A percentile compares a stretch with the other conserved stretches of the same genome.
These are phyloP conservation scores for Gopherus evgoodei DNA, from an alignment of 2,113 vertebrate species.

Conservation along the genomic window DNA sequence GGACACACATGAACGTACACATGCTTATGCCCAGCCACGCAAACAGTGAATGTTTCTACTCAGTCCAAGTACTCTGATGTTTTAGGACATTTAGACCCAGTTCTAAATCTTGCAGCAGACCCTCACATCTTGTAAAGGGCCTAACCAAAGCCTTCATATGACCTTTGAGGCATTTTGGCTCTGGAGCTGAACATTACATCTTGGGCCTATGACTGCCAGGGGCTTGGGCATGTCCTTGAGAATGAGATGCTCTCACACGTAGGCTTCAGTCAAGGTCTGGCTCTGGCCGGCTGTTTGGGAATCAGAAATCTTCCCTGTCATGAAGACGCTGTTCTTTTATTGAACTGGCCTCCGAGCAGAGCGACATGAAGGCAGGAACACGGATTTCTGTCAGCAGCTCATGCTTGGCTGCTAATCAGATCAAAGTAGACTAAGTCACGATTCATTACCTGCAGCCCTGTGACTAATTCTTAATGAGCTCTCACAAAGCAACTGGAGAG, in stretches of 20 bases:
- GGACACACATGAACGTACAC: neutral
- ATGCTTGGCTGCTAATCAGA: slow-evolving; percentile 37
- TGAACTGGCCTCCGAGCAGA: neutral
- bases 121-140: neutral
- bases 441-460: slow-evolving; percentile 43
- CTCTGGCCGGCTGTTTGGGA: neutral
- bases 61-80: fast-evolving
- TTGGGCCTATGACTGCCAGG: neutral
- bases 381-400: slow-evolving; percentile 44
- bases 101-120: neutral
- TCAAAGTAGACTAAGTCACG: slow-evolving; percentile 8
- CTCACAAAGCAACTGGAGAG: neutral
- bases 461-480: slow-evolving; percentile 60
- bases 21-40: neutral
- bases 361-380: neutral
- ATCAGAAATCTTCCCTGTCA: slow-evolving; percentile 30
- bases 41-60: neutral
- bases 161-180: neutral
- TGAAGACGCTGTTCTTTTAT: slow-evolving; percentile 53
- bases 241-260: neutral
- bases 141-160: fast-evolving
- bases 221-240: neutral
- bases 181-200: fast-evolving
- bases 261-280: slow-evolving; percentile 16
- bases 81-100: fast-evolving